These are phyloP conservation scores for Caenorhabditis afra DNA, from an alignment of 2,888 invertebrate species.

Conservation along the genomic window DNA sequence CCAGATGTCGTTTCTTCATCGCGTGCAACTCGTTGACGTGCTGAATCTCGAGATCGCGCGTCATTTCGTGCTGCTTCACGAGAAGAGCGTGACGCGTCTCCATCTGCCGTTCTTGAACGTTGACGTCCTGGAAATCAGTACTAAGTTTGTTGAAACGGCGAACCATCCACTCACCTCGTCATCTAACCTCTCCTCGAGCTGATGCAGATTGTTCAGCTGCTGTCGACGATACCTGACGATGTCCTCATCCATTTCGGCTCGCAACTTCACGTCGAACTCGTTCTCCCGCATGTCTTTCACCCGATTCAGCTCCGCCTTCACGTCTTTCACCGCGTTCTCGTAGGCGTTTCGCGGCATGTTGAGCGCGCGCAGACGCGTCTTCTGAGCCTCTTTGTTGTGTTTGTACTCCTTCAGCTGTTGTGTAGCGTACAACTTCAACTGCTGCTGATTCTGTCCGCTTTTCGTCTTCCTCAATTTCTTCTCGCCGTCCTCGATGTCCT, in stretches of 20 bases:
- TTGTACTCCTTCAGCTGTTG: constrained; percentile 96
- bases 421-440: constrained; percentile 91
- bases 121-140: constrained; percentile 87
- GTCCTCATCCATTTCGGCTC: constrained; percentile 61
- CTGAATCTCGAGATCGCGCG: constrained; percentile 94
- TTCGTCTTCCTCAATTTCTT: constrained; percentile 93
- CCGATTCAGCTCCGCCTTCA: constrained; percentile 60
- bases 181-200: constrained; percentile 65
- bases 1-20: constrained; percentile 81
- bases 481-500: constrained; percentile 91
- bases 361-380: constrained; percentile 82
- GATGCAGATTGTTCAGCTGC: constrained; percentile 58
- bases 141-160: background rate
- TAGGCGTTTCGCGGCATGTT: constrained; percentile 46
- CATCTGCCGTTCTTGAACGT: constrained; percentile 93
- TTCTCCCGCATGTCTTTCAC: constrained; percentile 56
- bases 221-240: constrained; percentile 63
- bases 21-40: constrained; percentile 96
- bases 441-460: constrained; percentile 87
- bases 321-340: constrained; percentile 62
- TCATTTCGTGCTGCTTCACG: constrained; percentile 95
- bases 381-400: constrained; percentile 95
- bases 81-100: constrained; percentile 96
- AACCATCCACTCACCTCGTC: constrained; percentile 58
- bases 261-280: constrained; percentile 59